A percentile compares a stretch with the other conserved stretches of the same genome.
These are phyloP conservation scores for Peromyscus melanophrys DNA, from an alignment of 2,797 vertebrate genomes.

Conservation along the genomic window DNA sequence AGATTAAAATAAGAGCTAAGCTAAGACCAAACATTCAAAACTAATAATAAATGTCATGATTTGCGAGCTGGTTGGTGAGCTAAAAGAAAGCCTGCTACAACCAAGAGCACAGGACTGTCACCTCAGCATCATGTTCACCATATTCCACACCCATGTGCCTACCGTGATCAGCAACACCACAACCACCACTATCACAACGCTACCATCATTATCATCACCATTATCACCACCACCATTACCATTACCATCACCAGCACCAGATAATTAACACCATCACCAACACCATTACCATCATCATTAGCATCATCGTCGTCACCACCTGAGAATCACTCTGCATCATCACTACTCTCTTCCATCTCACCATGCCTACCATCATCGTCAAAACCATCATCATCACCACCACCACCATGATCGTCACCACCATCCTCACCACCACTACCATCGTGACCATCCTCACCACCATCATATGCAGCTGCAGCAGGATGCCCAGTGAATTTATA, in stretches of 20 bases:
- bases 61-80: not conserved
- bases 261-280: too few species aligned
- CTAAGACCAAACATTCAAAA: not conserved
- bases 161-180: too few species aligned
- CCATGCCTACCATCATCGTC: not conserved
- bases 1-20: not conserved
- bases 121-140: not conserved
- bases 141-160: not conserved
- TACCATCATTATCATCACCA: too few species aligned
- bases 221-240: accelerated
- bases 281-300: not conserved
- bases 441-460: not conserved
- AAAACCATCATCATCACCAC: accelerated
- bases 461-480: not conserved
- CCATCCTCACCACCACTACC: not conserved
- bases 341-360: not conserved
- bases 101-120: not conserved
- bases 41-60: not conserved
- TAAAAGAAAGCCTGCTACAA: not conserved
- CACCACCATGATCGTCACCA: accelerated
- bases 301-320: accelerated
- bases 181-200: not conserved
- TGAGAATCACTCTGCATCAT: not conserved
- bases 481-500: not conserved
- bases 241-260: accelerated